Percentiles rank a stretch among this genome's conserved stretches.
These are phyloP conservation scores for Fissipunctia ypsillon DNA, from an alignment of 2,888 invertebrate genomes.

Conservation along the genomic window DNA sequence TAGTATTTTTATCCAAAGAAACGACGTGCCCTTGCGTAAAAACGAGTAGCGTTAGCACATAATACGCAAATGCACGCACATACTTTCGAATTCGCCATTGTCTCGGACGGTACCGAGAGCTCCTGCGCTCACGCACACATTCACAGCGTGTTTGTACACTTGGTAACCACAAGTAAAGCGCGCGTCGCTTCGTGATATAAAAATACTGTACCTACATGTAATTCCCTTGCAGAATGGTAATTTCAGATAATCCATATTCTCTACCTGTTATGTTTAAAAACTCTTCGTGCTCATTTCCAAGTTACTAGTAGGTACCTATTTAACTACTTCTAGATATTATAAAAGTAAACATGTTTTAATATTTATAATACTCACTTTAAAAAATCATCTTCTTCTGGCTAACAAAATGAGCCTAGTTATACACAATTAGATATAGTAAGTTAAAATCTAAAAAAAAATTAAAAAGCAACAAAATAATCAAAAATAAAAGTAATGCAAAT, in stretches of 20 bases:
- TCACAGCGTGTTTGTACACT: no score
- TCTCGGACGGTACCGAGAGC: no score
- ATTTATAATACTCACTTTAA: background rate
- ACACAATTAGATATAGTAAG: background rate
- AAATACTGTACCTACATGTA: background rate
- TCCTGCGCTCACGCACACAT: no score
- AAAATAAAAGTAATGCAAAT: constrained; percentile 29
- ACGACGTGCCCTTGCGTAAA: no score
- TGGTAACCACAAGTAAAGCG: no score
- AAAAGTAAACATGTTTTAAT: background rate
- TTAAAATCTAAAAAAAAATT: background rate
- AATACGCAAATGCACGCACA: no score
- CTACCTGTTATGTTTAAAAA: background rate
- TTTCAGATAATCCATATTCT: background rate
- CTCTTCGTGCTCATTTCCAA: background rate
- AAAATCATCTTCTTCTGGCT: background rate
- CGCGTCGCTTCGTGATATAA: no score
- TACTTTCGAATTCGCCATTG: no score
- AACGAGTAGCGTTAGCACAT: no score
- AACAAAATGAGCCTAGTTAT: background rate
- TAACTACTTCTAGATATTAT: background rate
- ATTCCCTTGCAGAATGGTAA: background rate
- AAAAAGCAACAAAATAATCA: background rate
- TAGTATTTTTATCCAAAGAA: no score
- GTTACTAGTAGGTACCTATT: background rate